A percentile compares a stretch with the other conserved stretches of the same genome.
phyloP scores from a whole-genome alignment of 2,797 vertebrate genomes.

The Trachops cirrhosus region DNA sequence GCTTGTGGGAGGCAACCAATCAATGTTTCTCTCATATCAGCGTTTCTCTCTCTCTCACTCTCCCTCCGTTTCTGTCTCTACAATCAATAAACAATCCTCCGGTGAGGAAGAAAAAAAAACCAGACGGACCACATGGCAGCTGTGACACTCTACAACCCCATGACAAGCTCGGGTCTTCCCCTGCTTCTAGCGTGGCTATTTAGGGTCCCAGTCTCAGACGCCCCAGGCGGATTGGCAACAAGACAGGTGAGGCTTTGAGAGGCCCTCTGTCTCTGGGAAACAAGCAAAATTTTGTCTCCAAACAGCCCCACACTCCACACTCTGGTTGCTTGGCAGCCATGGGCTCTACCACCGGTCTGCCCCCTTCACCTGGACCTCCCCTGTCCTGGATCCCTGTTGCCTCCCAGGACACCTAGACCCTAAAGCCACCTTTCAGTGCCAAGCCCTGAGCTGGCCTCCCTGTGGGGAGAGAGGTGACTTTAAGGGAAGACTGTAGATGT shows the following conservation, averaged over 20 bases:
- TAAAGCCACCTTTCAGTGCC: neutral
- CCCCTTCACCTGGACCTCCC: neutral
- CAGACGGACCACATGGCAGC: neutral
- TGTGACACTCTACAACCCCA: neutral
- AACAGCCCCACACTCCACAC: rapidly evolving
- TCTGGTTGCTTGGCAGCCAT: neutral
- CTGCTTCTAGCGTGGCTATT: neutral
- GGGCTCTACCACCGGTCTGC: neutral
- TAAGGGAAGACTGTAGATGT: neutral
- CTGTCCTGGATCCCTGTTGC: rapidly evolving
- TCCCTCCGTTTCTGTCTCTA: neutral
- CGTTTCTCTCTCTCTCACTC: neutral
- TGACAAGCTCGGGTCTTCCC: constrained; percentile 11
- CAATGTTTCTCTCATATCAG: neutral
- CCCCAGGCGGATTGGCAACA: neutral
- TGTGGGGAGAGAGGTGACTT: neutral
- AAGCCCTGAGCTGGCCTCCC: neutral
- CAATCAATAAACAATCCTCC: neutral
- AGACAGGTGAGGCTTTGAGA: constrained; percentile 3
- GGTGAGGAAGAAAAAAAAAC: neutral
- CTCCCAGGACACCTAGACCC: neutral
- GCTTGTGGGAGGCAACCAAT: neutral
- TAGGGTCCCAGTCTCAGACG: neutral
- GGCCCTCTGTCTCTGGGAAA: neutral
- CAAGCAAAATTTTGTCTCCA: neutral